phyloP scores from a whole-genome alignment of 2,888 invertebrate species.

The Stomorhina lunata region DNA sequence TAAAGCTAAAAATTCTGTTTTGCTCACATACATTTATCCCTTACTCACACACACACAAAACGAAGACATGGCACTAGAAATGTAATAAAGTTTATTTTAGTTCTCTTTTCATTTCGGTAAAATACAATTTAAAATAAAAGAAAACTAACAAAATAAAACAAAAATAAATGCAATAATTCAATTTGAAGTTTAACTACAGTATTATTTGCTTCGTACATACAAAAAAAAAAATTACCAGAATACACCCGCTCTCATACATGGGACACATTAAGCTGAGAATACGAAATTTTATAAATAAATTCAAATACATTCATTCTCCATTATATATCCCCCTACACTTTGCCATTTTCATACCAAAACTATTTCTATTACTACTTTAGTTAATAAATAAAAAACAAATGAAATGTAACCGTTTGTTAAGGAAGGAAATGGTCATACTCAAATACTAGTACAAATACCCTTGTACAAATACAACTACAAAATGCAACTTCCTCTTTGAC shows the following conservation, averaged over 20 bases:
- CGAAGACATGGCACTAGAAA: conserved; percentile 27
- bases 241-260: background rate
- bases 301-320: conserved; percentile 3
- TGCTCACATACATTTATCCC: background rate
- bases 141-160: conserved; percentile 37
- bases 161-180: conserved; percentile 63
- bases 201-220: conserved; percentile 6
- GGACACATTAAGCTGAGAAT: background rate
- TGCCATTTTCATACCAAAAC: background rate
- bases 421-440: conserved; percentile 57
- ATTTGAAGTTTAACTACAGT: conserved; percentile 61
- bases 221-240: background rate
- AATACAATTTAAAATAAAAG: conserved; percentile 34
- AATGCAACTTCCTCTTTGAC: conserved; percentile 5
- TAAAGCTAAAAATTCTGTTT: conserved; percentile 11
- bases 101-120: conserved; percentile 14
- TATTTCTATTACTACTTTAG: background rate
- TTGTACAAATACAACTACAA: background rate
- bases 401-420: conserved; percentile 46
- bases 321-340: background rate
- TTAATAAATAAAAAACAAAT: conserved; percentile 6
- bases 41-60: background rate
- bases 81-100: conserved; percentile 29
- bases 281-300: conserved; percentile 36
- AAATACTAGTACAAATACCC: conserved; percentile 17